A percentile compares a stretch with the other conserved stretches of the same genome.
phyloP scores from a whole-genome alignment of 1,140 invertebrate genomes.

The honey bee (Apis mellifera) region DNA sequence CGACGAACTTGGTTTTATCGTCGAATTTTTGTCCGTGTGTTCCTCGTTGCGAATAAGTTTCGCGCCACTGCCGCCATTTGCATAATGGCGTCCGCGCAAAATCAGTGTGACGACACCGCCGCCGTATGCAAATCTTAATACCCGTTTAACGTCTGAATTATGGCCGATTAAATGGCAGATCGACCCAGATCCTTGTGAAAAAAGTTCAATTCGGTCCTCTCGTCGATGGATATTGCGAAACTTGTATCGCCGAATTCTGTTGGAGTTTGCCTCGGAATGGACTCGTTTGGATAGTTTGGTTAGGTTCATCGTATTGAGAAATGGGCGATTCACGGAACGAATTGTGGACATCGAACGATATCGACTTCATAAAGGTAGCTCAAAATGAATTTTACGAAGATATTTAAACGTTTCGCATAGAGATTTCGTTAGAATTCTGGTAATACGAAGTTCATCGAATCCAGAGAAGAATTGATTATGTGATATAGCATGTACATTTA shows the following conservation, averaged over 20 bases:
- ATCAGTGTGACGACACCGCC: not conserved
- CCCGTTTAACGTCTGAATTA: conserved; percentile 15
- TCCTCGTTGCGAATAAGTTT: not conserved
- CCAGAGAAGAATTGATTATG: not conserved
- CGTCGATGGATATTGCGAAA: conserved; percentile 8
- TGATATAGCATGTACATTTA: no score
- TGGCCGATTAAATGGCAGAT: conserved; percentile 24
- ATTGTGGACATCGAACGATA: not conserved
- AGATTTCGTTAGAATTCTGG: not conserved
- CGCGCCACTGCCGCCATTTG: conserved; percentile 11
- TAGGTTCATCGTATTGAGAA: not conserved
- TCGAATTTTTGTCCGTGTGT: not conserved
- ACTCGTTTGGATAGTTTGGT: not conserved
- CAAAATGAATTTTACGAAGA: not conserved
- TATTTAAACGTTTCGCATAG: not conserved
- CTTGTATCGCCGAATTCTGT: conserved; percentile 1
- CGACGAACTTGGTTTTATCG: not conserved
- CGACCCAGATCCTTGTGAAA: not conserved
- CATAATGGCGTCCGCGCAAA: conserved; percentile 26
- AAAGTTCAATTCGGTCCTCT: conserved; percentile 7
- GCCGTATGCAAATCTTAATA: conserved; percentile 11
- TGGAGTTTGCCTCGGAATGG: not conserved
- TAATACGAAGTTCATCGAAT: not conserved
- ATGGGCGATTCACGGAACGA: not conserved
- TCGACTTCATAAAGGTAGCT: conserved; percentile 4